Evolutionary conservation across 2,888 invertebrate genomes (phyloP).

Genomic region (Capitulum mitella): DNA sequence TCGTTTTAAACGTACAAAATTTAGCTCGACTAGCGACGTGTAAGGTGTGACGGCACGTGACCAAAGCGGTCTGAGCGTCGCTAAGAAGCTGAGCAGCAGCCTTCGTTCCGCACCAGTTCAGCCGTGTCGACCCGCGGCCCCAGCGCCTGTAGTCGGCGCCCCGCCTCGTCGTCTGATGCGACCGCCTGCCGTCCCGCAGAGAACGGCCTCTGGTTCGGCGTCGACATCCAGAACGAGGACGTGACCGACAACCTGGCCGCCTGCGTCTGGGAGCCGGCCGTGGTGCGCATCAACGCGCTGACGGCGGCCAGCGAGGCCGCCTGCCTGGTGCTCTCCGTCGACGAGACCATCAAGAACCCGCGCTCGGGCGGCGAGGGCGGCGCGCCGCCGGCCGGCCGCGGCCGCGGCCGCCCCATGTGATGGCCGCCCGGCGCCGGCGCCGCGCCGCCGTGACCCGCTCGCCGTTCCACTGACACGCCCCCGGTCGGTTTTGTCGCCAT

Average conservation of each 20-base stretch:
- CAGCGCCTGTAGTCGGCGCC: too few species aligned
- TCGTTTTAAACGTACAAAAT: too few species aligned
- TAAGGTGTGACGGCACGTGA: too few species aligned
- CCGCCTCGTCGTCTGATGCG: conserved; percentile 90
- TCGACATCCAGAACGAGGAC: conserved; percentile 89
- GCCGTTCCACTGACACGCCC: neutral
- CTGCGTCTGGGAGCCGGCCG: conserved; percentile 96
- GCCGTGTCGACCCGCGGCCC: too few species aligned
- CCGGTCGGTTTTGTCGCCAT: neutral
- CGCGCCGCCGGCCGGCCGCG: conserved; percentile 29
- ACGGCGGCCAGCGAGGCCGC: conserved; percentile 93
- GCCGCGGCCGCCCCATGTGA: conserved; percentile 27
- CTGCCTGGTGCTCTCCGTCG: conserved; percentile 89
- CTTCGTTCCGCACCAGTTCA: too few species aligned
- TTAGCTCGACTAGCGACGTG: too few species aligned
- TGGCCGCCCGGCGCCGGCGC: neutral
- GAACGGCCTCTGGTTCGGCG: conserved; percentile 85
- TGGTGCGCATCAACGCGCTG: conserved; percentile 93
- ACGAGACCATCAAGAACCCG: conserved; percentile 91
- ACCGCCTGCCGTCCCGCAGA: conserved; percentile 88
- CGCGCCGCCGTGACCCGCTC: neutral
- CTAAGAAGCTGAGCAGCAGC: too few species aligned
- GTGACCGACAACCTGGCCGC: conserved; percentile 85
- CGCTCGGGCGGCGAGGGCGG: conserved; percentile 39
- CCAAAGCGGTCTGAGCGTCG: too few species aligned